Evolutionary conservation across 2,113 vertebrate species (phyloP).

Genomic region (Caranx melampygus): DNA sequence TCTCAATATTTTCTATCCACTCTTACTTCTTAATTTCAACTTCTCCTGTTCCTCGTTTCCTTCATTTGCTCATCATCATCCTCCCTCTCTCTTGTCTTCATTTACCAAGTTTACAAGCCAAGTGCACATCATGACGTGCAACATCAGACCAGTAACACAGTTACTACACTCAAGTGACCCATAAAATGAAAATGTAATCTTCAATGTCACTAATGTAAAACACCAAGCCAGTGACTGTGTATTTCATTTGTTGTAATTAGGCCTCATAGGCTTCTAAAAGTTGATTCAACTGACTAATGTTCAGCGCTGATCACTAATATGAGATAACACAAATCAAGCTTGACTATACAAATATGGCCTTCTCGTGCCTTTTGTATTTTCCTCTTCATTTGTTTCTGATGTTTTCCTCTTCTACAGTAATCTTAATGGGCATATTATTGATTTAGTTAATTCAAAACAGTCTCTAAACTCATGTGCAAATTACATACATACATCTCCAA

Average conservation of each 20-base stretch:
- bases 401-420: too few relatives aligned
- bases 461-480: too few relatives aligned
- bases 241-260: too few relatives aligned
- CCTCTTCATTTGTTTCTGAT: too few relatives aligned
- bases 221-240: not conserved
- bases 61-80: constrained; percentile 16
- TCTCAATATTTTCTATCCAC: constrained; percentile 19
- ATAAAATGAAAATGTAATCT: constrained; percentile 36
- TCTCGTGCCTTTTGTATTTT: not conserved
- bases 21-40: constrained; percentile 15
- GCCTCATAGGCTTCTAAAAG: too few relatives aligned
- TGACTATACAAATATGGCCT: constrained; percentile 5
- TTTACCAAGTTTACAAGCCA: constrained; percentile 31
- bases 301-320: not conserved
- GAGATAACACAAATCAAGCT: not conserved
- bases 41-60: constrained; percentile 3
- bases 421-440: too few relatives aligned
- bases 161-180: constrained; percentile 24
- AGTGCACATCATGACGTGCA: constrained; percentile 29
- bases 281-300: too few relatives aligned
- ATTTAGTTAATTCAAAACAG: too few relatives aligned
- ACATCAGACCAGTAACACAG: constrained; percentile 28
- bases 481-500: not conserved
- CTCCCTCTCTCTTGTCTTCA: constrained; percentile 22
- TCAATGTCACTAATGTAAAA: constrained; percentile 26